Evolutionary conservation across 2,888 invertebrate species (phyloP), one percentile per base, ranked within the genome.

Genomic region (Cryptophagus acutangulus): DNA sequence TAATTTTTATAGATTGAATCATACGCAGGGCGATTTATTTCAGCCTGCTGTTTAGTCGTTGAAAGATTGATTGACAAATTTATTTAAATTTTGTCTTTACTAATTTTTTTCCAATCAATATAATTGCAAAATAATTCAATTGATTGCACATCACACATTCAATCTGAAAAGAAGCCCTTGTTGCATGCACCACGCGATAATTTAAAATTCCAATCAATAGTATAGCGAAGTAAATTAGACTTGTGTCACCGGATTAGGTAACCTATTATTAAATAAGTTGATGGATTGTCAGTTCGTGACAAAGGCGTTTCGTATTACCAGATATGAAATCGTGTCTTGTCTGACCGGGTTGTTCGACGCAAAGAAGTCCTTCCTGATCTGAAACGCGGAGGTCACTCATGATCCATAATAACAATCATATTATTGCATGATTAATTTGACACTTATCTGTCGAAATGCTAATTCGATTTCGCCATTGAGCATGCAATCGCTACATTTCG

Each of bases 231-330:
- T 57, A 55, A 59, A 59, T 59, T 59, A 57, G 55, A 49, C 45
- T 56, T 56, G 55, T 58, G 58, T 59, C 58, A 59, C 49, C 54
- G 46, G 50, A 58, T 59, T 59, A 55, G 52, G 58, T 54, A 61
- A 61, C 52, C 52, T 44, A 53, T 57, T 58, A 61, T 61, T 61
- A 59, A 57, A 58, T 12, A 52, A 49, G 49, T 54, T 56, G 58
- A 59, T 59, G 55, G 56, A 59, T 58, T 53, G 55, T 41, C 43
- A 41, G 43, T 30, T 46, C 46, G 46, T 46, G 44, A 44, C 39
- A 44, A 44, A 46, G 46, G 43, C 46, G 43, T 43, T 46, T 46
- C 38, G 14, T 9, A 18, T 31, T 30, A 9, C 18, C 17, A n/a
- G 37, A 34, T 26, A 26, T 3, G 17, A 41, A 45, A 45, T 45